These are phyloP conservation scores for Zele albiditarsus DNA, from an alignment of 2,888 invertebrate genomes.

Conservation along the genomic window DNA sequence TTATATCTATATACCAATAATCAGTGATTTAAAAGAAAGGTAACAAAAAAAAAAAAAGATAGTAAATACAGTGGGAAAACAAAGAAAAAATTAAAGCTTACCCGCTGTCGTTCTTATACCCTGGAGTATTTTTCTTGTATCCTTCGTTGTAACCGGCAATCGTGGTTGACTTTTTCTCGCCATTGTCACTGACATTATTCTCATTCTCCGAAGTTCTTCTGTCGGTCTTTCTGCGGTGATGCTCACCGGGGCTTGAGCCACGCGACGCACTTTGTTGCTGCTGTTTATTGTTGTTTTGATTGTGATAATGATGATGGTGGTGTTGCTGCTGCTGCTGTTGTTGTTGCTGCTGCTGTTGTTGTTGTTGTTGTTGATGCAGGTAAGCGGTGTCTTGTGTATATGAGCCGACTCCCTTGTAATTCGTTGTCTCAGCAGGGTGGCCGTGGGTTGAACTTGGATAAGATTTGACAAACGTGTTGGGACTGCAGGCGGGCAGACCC, in stretches of 20 bases:
- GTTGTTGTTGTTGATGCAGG: conserved; percentile 47
- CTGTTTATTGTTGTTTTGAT: conserved; percentile 51
- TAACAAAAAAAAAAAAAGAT: neutral
- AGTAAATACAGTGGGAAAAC: neutral
- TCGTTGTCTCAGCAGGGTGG: conserved; percentile 12
- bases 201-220: conserved; percentile 51
- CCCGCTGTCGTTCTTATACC: conserved; percentile 72
- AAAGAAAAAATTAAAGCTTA: conserved; percentile 48
- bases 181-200: conserved; percentile 48
- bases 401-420: conserved; percentile 11
- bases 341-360: neutral
- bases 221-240: conserved; percentile 54
- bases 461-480: conserved; percentile 8
- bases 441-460: conserved; percentile 16
- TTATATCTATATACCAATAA: neutral
- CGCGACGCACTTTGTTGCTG: conserved; percentile 55
- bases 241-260: conserved; percentile 55
- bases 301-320: conserved; percentile 61
- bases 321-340: conserved; percentile 47
- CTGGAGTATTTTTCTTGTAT: conserved; percentile 70
- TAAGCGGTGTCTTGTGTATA: conserved; percentile 63
- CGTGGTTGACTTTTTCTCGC: conserved; percentile 52
- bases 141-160: conserved; percentile 68
- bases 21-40: too few relatives aligned
- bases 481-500: conserved; percentile 62